A percentile compares a stretch with the other conserved stretches of the same genome.
Evolutionary conservation across 2,888 invertebrate genomes (phyloP).

Genomic region (Epsilonema sp.): DNA sequence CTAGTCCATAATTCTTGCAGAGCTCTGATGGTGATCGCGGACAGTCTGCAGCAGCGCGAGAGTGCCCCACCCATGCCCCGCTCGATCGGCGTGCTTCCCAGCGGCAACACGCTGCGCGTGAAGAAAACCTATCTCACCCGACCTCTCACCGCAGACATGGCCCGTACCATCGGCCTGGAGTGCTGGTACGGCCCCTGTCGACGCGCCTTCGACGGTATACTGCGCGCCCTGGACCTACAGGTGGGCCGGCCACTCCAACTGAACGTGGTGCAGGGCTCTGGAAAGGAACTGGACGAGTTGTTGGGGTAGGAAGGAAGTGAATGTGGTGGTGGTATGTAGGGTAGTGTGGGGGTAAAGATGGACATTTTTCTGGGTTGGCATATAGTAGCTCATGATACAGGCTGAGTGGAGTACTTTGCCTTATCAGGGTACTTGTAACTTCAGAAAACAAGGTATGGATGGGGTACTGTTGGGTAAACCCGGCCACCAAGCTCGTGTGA

Average conservation of each 20-base stretch:
- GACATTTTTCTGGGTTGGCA: no score
- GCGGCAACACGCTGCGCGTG: conserved; percentile 22
- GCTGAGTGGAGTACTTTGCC: no score
- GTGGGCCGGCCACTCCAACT: conserved; percentile 86
- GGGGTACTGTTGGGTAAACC: no score
- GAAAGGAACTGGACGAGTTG: conserved; percentile 46
- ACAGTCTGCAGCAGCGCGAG: conserved; percentile 92
- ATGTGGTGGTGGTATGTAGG: no score
- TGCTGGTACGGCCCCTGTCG: conserved; percentile 87
- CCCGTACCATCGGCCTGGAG: conserved; percentile 84
- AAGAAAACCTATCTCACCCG: conserved; percentile 27
- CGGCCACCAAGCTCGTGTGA: no score
- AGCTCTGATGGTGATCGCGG: conserved; percentile 92
- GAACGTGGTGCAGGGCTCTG: conserved; percentile 82
- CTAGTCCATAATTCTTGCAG: no score
- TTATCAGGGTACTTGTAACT: neutral
- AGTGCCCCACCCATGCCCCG: conserved; percentile 98
- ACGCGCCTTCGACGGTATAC: conserved; percentile 80
- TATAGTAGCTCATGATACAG: no score
- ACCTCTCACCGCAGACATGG: conserved; percentile 86
- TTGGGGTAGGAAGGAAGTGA: no score
- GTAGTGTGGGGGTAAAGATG: no score
- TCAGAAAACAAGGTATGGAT: neutral
- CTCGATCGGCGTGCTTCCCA: conserved; percentile 41
- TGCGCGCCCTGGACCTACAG: conserved; percentile 77